Evolutionary conservation across 2,113 vertebrate species (phyloP), one percentile per base, ranked within the genome.

Genomic region (Nannobrachium achirus): DNA sequence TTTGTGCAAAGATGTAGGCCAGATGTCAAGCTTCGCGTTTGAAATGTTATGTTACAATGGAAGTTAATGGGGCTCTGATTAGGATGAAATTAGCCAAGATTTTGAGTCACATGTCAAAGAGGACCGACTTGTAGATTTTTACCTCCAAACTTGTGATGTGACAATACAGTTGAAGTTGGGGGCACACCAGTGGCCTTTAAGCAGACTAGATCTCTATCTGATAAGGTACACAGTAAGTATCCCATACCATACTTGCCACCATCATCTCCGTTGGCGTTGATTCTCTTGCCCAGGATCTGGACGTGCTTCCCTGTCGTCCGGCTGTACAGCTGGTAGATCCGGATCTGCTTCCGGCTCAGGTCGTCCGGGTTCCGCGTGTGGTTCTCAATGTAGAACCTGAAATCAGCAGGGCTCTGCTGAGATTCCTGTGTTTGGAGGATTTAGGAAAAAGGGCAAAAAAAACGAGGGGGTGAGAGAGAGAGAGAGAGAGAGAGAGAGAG

Each of bases 201-300:
- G n/a, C n/a, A n/a, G n/a, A n/a, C n/a, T n/a, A n/a, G n/a, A n/a
- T n/a, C n/a, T 33, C 25, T 33, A 33, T 33, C 25, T 33, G 25
- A 33, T 33, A 33, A 58, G 66, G 87, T 85, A 90, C 78, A 86
- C 87, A 88, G 83, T 79, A 89, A 85, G 71, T 80, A 80, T 89
- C 87, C 77, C 93, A 87, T 93, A 94, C 93, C 93, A 86, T 92
- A 93, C 91, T 93, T 93, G 91, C 92, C 91, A 89, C 93, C 93
- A 85, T 94, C 93, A 82, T 94, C 93, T 83, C 93, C 93, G 8
- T 94, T 94, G 88, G 93, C 93, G 55, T 92, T 92, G 89, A 94
- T 56, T 60, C 90, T 92, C 78, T 93, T 93, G 48, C 92, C 93
- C 60, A 94, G 65, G 84, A 94, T 91, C 88, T 94, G 93, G 15